A percentile compares a stretch with the other conserved stretches of the same genome.
These are phyloP conservation scores for Diabrotica virgifera DNA, from an alignment of 1,140 invertebrate genomes.

Conservation along the genomic window DNA sequence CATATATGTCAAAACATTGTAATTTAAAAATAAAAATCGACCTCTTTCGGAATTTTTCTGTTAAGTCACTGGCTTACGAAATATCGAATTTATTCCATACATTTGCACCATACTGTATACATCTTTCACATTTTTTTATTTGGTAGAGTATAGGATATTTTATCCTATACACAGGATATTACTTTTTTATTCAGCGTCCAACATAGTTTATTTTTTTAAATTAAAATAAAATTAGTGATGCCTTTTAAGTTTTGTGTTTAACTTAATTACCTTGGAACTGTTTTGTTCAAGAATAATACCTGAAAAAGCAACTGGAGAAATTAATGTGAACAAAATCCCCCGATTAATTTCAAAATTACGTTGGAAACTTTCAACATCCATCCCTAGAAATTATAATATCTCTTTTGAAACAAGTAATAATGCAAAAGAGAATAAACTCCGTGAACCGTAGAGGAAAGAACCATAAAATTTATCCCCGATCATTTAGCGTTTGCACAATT, in stretches of 20 bases:
- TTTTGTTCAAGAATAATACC: background rate
- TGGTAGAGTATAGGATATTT: too few species aligned
- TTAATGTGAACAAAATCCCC: conserved; percentile 2
- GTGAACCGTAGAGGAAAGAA: background rate
- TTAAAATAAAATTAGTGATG: too few species aligned
- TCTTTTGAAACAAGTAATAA: conserved; percentile 3
- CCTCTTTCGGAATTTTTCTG: too few species aligned
- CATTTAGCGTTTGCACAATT: background rate
- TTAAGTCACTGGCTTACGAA: too few species aligned
- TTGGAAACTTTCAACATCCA: background rate
- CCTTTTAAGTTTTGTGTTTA: background rate
- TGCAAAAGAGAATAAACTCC: background rate
- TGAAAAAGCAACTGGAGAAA: background rate
- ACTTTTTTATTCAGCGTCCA: too few species aligned
- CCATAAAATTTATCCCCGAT: conserved; percentile 2
- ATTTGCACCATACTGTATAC: too few species aligned
- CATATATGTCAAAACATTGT: too few species aligned
- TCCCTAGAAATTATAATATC: conserved; percentile 1
- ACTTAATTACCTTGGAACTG: background rate
- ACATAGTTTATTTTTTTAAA: too few species aligned
- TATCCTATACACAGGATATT: too few species aligned
- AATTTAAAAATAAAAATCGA: too few species aligned
- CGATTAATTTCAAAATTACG: background rate
- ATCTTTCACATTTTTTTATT: too few species aligned
- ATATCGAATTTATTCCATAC: too few species aligned